Conservation (phyloP, 2,888 invertebrate genomes). For the Leptopilina syphax region DNA sequence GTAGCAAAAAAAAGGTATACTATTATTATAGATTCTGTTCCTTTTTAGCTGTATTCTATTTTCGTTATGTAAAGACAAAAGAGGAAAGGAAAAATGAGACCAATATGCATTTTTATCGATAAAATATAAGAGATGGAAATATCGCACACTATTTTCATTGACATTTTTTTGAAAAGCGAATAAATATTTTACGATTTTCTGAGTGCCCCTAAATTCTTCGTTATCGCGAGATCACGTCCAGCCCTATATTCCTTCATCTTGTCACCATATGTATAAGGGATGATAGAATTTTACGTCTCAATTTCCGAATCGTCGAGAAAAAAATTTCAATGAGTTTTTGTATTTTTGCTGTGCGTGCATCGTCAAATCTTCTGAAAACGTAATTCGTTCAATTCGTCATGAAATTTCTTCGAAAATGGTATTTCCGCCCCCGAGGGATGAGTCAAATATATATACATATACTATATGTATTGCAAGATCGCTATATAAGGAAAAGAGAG, state of each 20-base stretch:
- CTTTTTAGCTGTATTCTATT: no score
- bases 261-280: constrained; percentile 41
- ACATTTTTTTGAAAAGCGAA: constrained; percentile 49
- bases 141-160: constrained; percentile 40
- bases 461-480: neutral
- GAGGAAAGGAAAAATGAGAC: neutral
- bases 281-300: constrained; percentile 44
- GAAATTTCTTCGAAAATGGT: constrained; percentile 42
- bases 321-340: constrained; percentile 28
- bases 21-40: no score
- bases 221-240: constrained; percentile 54
- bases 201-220: constrained; percentile 64
- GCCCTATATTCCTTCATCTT: constrained; percentile 29
- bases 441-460: constrained; percentile 24
- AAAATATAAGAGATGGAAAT: constrained; percentile 10
- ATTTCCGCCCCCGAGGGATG: constrained; percentile 31
- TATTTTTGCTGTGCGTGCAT: constrained; percentile 37
- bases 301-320: constrained; percentile 40
- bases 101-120: neutral
- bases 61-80: neutral
- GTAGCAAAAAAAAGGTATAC: no score
- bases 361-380: constrained; percentile 12
- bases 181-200: constrained; percentile 64
- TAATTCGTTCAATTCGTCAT: constrained; percentile 42
- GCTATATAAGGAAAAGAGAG: no score